These are phyloP conservation scores for Lonchura striata DNA, from an alignment of 2,113 vertebrate species.

Conservation along the genomic window DNA sequence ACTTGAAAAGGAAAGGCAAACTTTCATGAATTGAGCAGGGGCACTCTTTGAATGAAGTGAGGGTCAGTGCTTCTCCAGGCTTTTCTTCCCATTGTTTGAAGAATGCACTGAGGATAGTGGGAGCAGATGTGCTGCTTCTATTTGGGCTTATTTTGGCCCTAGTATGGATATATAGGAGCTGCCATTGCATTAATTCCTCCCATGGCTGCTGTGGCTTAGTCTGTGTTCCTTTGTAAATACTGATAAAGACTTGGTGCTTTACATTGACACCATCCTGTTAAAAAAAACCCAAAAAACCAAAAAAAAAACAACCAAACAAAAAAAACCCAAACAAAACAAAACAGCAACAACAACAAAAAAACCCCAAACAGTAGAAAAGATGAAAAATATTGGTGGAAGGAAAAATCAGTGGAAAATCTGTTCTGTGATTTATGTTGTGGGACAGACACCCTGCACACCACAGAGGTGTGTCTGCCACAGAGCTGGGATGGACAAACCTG, in stretches of 20 bases:
- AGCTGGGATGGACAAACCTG: background rate
- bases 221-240: background rate
- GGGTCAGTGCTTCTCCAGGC: slow-evolving; percentile 59
- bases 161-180: background rate
- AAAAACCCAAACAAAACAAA: no score
- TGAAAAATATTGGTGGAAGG: background rate
- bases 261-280: background rate
- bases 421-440: background rate
- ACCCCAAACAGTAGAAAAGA: no score
- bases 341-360: no score
- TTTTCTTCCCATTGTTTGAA: slow-evolving; percentile 64
- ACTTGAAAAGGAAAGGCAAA: slow-evolving; percentile 60
- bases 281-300: background rate
- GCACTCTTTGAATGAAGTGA: slow-evolving; percentile 35
- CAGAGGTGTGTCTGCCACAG: background rate
- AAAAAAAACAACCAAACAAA: no score
- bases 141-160: background rate
- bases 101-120: slow-evolving; percentile 49
- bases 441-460: background rate
- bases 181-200: slow-evolving; percentile 7
- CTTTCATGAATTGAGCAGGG: slow-evolving; percentile 58
- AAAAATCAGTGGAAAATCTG: background rate
- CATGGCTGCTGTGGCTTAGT: background rate
- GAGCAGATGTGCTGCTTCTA: slow-evolving; percentile 63
- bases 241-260: background rate